These are phyloP conservation scores for Clinocottus analis DNA, from an alignment of 2,113 vertebrate genomes.

Conservation along the genomic window DNA sequence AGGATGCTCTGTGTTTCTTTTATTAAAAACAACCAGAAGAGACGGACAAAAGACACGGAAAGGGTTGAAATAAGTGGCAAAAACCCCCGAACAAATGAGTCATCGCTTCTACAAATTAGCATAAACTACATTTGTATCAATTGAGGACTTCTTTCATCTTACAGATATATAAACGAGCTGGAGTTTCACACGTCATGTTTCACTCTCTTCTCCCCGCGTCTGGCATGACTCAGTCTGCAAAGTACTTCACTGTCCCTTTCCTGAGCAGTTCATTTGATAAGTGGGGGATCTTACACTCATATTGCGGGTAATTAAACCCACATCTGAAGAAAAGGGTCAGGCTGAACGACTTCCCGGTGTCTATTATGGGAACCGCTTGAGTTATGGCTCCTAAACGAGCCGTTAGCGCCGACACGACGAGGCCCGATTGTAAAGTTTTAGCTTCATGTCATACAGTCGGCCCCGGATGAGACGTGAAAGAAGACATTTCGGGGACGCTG, in stretches of 20 bases:
- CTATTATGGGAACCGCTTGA: conserved; percentile 70
- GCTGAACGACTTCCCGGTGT: conserved; percentile 69
- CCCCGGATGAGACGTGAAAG: neutral
- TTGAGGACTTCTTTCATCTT: neutral
- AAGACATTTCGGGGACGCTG: neutral
- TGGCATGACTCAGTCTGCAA: conserved; percentile 40
- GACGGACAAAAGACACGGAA: neutral
- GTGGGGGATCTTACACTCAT: conserved; percentile 71
- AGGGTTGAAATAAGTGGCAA: neutral
- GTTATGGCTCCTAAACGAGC: conserved; percentile 62
- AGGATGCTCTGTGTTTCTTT: neutral
- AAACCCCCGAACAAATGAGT: neutral
- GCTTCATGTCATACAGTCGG: conserved; percentile 19
- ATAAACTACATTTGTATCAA: neutral
- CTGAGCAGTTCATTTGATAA: conserved; percentile 79
- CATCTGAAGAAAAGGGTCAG: conserved; percentile 73
- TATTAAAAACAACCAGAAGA: neutral
- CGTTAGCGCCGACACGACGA: conserved; percentile 29
- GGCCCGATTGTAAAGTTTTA: conserved; percentile 25
- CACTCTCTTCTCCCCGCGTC: conserved; percentile 53
- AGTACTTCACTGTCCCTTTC: conserved; percentile 67
- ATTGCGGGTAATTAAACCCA: conserved; percentile 77
- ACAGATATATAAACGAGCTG: neutral
- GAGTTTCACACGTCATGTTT: neutral
- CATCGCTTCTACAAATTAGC: neutral